A percentile compares a stretch with the other conserved stretches of the same genome.
Evolutionary conservation across 2,113 vertebrate species (phyloP).

Genomic region (Rhinolophus ferrumequinum): DNA sequence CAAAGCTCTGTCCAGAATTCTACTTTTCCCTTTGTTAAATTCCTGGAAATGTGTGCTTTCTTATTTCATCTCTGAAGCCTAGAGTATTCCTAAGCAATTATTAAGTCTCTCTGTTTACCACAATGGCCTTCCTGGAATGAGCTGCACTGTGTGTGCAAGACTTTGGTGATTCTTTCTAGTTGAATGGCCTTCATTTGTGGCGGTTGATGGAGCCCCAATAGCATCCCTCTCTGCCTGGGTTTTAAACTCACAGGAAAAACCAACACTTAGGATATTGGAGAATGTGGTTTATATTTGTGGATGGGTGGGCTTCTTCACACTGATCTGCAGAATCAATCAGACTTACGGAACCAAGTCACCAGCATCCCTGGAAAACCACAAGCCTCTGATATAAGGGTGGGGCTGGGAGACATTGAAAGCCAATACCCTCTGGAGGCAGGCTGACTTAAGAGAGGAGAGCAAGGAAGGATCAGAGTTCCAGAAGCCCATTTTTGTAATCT

Average conservation of each 20-base stretch:
- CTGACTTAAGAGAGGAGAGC: background rate
- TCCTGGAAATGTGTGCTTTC: slow-evolving; percentile 29
- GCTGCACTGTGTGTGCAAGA: background rate
- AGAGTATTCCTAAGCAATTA: background rate
- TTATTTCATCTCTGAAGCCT: slow-evolving; percentile 38
- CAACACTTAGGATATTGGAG: background rate
- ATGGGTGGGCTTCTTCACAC: background rate
- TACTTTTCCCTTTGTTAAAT: slow-evolving; percentile 36
- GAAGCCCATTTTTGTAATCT: background rate
- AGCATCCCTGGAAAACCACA: background rate
- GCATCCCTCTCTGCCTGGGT: background rate
- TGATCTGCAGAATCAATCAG: background rate
- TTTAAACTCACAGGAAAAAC: background rate
- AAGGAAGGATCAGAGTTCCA: background rate
- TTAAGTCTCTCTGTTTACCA: background rate
- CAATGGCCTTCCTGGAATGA: background rate
- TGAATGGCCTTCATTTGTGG: background rate
- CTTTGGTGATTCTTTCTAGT: background rate
- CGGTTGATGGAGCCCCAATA: background rate
- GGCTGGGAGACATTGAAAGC: background rate
- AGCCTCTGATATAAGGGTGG: background rate
- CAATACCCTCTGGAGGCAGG: background rate
- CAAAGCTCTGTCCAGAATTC: slow-evolving; percentile 44
- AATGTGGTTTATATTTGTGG: background rate
- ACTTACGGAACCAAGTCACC: background rate